These are phyloP conservation scores for Proctacanthus coquilletti DNA, from an alignment of 1,140 invertebrate genomes.

Conservation along the genomic window DNA sequence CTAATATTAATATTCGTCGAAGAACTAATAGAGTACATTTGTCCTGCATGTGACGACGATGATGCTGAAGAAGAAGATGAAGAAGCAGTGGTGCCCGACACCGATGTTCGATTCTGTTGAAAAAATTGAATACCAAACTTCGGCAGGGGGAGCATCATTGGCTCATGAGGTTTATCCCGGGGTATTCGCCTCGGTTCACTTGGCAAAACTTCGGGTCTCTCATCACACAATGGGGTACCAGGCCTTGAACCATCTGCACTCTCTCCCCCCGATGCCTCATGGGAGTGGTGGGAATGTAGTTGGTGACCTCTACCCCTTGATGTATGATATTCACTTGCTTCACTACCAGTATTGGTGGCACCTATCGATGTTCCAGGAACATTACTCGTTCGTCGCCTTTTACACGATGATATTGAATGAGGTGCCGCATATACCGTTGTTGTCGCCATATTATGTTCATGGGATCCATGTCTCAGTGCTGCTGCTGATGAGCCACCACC, in stretches of 20 bases:
- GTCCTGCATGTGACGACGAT: background rate
- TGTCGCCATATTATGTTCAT: slow-evolving; percentile 18
- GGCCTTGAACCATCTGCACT: slow-evolving; percentile 46
- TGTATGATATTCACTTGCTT: slow-evolving; percentile 23
- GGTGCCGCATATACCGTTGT: background rate
- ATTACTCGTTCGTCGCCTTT: slow-evolving; percentile 6
- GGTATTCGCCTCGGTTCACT: slow-evolving; percentile 49
- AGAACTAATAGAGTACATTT: background rate
- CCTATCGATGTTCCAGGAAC: slow-evolving; percentile 15
- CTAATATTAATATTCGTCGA: slow-evolving; percentile 1
- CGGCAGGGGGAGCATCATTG: slow-evolving; percentile 65
- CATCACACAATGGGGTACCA: slow-evolving; percentile 70
- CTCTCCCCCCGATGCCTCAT: slow-evolving; percentile 28
- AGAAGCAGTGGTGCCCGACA: background rate
- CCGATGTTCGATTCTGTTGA: slow-evolving; percentile 21
- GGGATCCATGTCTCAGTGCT: slow-evolving; percentile 18
- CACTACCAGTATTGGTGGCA: slow-evolving; percentile 4
- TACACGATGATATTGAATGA: slow-evolving; percentile 6
- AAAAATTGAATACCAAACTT: slow-evolving; percentile 65
- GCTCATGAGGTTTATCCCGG: slow-evolving; percentile 44
- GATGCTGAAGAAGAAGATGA: background rate
- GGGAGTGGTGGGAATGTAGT: slow-evolving; percentile 30
- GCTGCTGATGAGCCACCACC: slow-evolving; percentile 9
- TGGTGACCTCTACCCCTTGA: slow-evolving; percentile 26
- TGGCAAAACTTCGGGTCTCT: slow-evolving; percentile 58